A percentile compares a stretch with the other conserved stretches of the same genome.
These are phyloP conservation scores for Drosophila sechellia DNA, from an alignment of 1,140 invertebrate genomes.

Conservation along the genomic window DNA sequence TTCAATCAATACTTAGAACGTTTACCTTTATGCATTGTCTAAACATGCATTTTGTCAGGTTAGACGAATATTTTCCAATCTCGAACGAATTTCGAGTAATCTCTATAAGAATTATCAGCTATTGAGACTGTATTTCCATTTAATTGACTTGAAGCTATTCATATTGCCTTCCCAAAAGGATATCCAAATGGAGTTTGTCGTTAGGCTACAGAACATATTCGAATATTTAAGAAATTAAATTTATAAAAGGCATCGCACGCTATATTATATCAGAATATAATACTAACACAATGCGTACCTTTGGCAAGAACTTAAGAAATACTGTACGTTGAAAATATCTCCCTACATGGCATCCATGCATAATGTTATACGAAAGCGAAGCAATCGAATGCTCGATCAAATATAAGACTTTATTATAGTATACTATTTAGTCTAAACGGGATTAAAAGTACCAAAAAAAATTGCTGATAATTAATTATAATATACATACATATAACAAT, in stretches of 20 bases:
- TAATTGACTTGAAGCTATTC: background rate
- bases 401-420: constrained; percentile 23
- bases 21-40: background rate
- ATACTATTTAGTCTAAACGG: constrained; percentile 35
- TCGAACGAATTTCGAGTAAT: background rate
- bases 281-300: background rate
- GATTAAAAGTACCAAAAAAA: constrained; percentile 40
- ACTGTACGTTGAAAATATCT: background rate
- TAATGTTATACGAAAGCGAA: constrained; percentile 10
- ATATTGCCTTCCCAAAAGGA: background rate
- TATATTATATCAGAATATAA: constrained; percentile 4
- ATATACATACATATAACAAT: constrained; percentile 10
- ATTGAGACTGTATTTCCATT: background rate
- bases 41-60: background rate
- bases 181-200: background rate
- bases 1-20: background rate
- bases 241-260: background rate
- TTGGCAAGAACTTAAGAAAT: background rate
- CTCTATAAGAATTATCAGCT: background rate
- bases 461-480: constrained; percentile 7
- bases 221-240: background rate
- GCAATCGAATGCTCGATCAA: constrained; percentile 19
- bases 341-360: constrained; percentile 59
- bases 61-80: background rate
- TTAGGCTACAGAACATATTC: background rate